Evolutionary conservation across 2,797 vertebrate species (phyloP), one percentile per base, ranked within the genome.

Genomic region (Pelodytes ibericus): DNA sequence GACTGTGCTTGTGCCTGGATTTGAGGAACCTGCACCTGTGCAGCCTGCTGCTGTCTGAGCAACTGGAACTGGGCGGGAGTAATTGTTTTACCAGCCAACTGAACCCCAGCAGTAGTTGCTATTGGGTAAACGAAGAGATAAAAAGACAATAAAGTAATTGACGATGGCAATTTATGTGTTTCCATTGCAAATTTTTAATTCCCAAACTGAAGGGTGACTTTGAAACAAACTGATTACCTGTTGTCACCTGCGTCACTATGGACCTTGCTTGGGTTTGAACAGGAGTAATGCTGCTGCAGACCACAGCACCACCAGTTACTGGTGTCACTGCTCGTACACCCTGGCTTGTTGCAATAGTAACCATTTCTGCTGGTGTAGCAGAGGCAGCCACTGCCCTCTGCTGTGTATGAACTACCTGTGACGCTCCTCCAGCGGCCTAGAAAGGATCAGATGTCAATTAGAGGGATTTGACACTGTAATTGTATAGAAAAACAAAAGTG

Each of bases 321-420:
- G 95, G 94, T 0, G 95, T 94, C 0, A 94, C 93, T 0, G 95
- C 90, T 29, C 95, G 88, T 1, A 96, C 94, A 0, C 92, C 90
- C 72, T 92, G 94, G 2, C 92, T 92, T 0, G 95, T 89, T 0
- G 94, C 91, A 64, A 96, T 93, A 71, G 95, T 89, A 24, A 96
- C 94, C 72, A 96, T 90, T 60, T 96, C 96, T 0, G 91, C 83
- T 0, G 95, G 87, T 1, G 93, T 84, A 0, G 93, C 75, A 0
- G 94, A 82, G 0, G 93, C 81, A 0, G 92, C 81, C 0, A 93
- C 88, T 0, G 92, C 67, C 66, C 95, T 91, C 81, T 95, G 95
- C 77, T 95, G 95, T 3, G 93, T 79, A 13, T 96, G 96, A 11
- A 95, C 94, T 74, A 95, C 94, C 82, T 96, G 95, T 3, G 85